Evolutionary conservation across 2,113 vertebrate genomes (phyloP), one percentile per base, ranked within the genome.

Genomic region (Rostratula benghalensis): DNA sequence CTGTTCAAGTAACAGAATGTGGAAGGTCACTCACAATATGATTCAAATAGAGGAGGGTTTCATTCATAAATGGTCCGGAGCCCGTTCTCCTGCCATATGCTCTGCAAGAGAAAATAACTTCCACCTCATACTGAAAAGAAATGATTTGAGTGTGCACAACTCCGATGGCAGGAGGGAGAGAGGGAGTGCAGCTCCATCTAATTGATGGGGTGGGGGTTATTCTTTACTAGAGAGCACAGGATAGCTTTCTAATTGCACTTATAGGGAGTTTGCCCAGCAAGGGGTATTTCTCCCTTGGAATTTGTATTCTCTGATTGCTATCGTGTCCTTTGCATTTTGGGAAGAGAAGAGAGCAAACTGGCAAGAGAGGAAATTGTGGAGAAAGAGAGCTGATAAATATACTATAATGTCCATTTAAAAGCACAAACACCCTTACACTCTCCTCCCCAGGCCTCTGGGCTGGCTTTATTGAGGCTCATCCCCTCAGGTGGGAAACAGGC

Each of bases 251-350:
- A 41, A 37, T 13, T 46, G 22, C 18, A 61, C 41, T 6, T 2
- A 1, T 37, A 24, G 45, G 31, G 24, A 35, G 5, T 31, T 85
- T 4, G 23, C 8, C 9, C 45, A 4, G 25, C 13, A 50, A 20
- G 27, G 35, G 22, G 0, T 35, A 16, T 19, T 46, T 63, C 35
- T 70, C 7, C 12, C 23, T 18, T 0, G 0, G 30, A 30, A 27
- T 73, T 67, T 23, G 10, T 35, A 5, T 39, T 59, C 50, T 59
- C 39, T 14, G 48, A 10, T 71, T 21, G 57, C 53, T 64, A 1
- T 18, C 7, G 30, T 17, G 22, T 39, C 20, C 59, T 89, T 35
- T 10, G 5, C 25, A 9, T 67, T 78, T 93, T 56, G 46, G 43
- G 81, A 61, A 53, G 33, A 48, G 50, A 83, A 35, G 31, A 25